A percentile compares a stretch with the other conserved stretches of the same genome.
Conservation (phyloP, 2,888 invertebrate species). For the Campaea margaritaria region DNA sequence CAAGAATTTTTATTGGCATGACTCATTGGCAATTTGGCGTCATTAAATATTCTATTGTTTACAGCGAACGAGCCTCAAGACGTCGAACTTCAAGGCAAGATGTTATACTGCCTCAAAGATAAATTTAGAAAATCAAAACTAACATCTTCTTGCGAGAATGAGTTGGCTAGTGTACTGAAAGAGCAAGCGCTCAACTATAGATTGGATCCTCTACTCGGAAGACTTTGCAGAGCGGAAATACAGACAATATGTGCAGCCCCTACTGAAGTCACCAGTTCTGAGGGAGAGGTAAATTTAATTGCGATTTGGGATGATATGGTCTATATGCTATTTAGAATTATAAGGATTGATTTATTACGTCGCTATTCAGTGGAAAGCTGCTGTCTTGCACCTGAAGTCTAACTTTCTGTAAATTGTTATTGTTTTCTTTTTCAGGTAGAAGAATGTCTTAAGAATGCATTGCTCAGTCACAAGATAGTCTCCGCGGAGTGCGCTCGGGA, state of each 20-base stretch:
- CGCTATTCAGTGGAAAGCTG: too few relatives aligned
- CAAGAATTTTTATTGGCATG: background rate
- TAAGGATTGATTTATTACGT: too few relatives aligned
- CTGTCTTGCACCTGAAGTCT: too few relatives aligned
- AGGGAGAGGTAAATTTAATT: conserved; percentile 83
- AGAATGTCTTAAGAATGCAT: conserved; percentile 96
- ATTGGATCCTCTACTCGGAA: conserved; percentile 93
- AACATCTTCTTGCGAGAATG: conserved; percentile 90
- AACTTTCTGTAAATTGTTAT: background rate
- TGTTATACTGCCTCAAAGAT: conserved; percentile 92
- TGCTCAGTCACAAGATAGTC: conserved; percentile 89
- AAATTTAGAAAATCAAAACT: conserved; percentile 91
- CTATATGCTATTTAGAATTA: too few relatives aligned
- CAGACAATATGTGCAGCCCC: conserved; percentile 86
- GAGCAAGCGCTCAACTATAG: conserved; percentile 96
- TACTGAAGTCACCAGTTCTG: conserved; percentile 74
- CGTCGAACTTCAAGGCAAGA: conserved; percentile 93
- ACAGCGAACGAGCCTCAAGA: conserved; percentile 83
- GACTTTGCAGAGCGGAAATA: conserved; percentile 91
- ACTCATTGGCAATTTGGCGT: conserved; percentile 20
- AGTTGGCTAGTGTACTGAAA: conserved; percentile 92
- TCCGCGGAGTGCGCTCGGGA: conserved; percentile 92
- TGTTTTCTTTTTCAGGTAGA: conserved; percentile 83
- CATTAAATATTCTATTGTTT: conserved; percentile 21
- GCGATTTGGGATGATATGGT: too few relatives aligned